A percentile compares a stretch with the other conserved stretches of the same genome.
These are phyloP conservation scores for Polydesmus complanatus DNA, from an alignment of 2,888 invertebrate genomes.

Conservation along the genomic window DNA sequence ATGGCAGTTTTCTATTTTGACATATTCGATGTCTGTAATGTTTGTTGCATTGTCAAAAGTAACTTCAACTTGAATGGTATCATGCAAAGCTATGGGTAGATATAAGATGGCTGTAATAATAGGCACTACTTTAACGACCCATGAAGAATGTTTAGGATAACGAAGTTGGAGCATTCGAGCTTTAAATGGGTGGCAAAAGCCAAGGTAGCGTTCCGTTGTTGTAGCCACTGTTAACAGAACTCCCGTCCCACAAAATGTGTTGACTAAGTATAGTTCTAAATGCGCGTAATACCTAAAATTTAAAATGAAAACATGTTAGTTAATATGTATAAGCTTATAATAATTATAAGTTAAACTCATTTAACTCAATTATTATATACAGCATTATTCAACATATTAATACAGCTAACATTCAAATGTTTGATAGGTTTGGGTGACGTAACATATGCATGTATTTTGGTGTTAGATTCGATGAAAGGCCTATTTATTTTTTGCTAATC, in stretches of 20 bases:
- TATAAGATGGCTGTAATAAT: conserved; percentile 2
- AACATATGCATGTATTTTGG: too few species aligned
- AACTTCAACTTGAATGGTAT: not conserved
- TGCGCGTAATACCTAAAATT: conserved; percentile 10
- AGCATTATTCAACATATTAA: too few species aligned
- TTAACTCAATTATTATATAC: too few species aligned
- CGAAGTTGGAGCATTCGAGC: conserved; percentile 1
- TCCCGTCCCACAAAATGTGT: conserved; percentile 5
- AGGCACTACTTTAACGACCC: not conserved
- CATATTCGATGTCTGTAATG: not conserved
- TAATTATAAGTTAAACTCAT: too few species aligned
- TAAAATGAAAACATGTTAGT: too few species aligned
- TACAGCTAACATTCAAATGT: too few species aligned
- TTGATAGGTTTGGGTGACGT: too few species aligned
- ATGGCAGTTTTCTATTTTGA: not conserved
- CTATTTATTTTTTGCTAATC: too few species aligned
- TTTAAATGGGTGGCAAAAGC: conserved; percentile 12
- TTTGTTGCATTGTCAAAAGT: not conserved
- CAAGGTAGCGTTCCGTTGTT: conserved; percentile 12
- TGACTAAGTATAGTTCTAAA: conserved; percentile 9
- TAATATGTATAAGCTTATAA: too few species aligned
- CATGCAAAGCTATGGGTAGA: not conserved
- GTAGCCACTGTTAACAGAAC: conserved; percentile 12
- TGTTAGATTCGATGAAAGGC: too few species aligned
- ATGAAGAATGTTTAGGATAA: not conserved